phyloP scores from a whole-genome alignment of 2,888 invertebrate genomes.

The Gibbula magus region DNA sequence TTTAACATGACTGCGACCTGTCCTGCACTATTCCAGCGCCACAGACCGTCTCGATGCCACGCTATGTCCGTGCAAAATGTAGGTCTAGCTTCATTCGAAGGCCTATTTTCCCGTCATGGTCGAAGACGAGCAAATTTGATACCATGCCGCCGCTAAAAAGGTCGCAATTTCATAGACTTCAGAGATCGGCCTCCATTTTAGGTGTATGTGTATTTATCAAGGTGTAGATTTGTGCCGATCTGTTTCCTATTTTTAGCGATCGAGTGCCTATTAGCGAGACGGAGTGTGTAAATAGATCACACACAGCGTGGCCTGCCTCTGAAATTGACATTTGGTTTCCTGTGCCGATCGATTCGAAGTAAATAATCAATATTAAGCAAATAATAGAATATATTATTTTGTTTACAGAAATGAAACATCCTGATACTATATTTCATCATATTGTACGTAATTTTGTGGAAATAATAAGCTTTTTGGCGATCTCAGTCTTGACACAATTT shows the following conservation, averaged over 20 bases:
- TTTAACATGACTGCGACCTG: constrained; percentile 9
- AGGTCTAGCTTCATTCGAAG: constrained; percentile 5
- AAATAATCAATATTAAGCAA: constrained; percentile 43
- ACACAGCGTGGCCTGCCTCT: constrained; percentile 13
- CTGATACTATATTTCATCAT: too few relatives aligned
- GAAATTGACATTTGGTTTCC: constrained; percentile 39
- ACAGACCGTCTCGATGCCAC: neutral
- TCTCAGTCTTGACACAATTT: neutral
- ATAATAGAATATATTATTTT: constrained; percentile 5
- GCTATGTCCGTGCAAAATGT: constrained; percentile 8
- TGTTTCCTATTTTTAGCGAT: neutral
- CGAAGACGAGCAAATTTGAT: constrained; percentile 41
- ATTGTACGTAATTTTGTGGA: too few relatives aligned
- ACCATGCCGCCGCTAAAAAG: constrained; percentile 32
- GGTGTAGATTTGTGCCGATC: neutral
- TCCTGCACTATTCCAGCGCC: neutral
- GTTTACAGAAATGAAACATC: neutral
- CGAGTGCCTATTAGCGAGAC: neutral
- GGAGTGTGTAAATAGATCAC: constrained; percentile 16
- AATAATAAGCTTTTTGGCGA: neutral
- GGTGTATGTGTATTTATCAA: constrained; percentile 9
- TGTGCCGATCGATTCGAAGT: constrained; percentile 41
- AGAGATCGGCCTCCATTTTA: constrained; percentile 16
- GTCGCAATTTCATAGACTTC: neutral
- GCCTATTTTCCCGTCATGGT: constrained; percentile 38